A percentile compares a stretch with the other conserved stretches of the same genome.
phyloP scores from a whole-genome alignment of 37 sponge, comb jelly and placozoan genomes.

The Beroe ovata region DNA sequence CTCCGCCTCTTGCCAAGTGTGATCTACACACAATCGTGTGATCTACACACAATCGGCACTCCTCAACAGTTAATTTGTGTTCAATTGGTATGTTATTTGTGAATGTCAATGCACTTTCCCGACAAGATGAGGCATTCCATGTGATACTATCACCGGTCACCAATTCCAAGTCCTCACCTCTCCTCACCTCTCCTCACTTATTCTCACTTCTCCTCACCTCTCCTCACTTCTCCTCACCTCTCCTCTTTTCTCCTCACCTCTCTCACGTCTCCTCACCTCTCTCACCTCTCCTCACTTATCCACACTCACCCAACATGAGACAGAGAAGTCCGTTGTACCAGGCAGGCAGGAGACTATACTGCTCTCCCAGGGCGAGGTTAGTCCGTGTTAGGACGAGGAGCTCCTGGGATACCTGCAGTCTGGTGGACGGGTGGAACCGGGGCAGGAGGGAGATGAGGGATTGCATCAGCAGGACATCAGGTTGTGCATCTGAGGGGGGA shows the following conservation, averaged over 20 bases:
- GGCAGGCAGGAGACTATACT: constrained; percentile 38
- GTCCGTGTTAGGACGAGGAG: constrained; percentile 46
- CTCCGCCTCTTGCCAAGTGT: too few species aligned
- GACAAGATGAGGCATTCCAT: too few species aligned
- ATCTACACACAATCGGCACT: too few species aligned
- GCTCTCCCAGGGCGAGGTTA: constrained; percentile 36
- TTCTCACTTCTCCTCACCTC: not conserved
- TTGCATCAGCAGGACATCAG: constrained; percentile 51
- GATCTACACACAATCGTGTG: too few species aligned
- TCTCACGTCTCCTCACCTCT: not conserved
- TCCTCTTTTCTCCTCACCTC: not conserved
- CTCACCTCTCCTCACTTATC: not conserved
- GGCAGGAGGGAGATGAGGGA: constrained; percentile 49
- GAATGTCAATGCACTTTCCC: too few species aligned
- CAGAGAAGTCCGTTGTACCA: constrained; percentile 58
- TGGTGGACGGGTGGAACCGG: constrained; percentile 22
- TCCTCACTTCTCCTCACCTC: not conserved
- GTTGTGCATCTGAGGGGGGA: constrained; percentile 7
- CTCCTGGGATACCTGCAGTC: constrained; percentile 48
- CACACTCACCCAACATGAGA: constrained; percentile 40
- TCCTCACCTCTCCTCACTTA: not conserved
- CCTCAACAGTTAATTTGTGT: too few species aligned
- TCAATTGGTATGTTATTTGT: too few species aligned
- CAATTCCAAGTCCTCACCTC: not conserved
- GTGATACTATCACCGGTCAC: too few species aligned